Conservation (phyloP, 2,888 invertebrate species). For the Oscheius sp. region DNA sequence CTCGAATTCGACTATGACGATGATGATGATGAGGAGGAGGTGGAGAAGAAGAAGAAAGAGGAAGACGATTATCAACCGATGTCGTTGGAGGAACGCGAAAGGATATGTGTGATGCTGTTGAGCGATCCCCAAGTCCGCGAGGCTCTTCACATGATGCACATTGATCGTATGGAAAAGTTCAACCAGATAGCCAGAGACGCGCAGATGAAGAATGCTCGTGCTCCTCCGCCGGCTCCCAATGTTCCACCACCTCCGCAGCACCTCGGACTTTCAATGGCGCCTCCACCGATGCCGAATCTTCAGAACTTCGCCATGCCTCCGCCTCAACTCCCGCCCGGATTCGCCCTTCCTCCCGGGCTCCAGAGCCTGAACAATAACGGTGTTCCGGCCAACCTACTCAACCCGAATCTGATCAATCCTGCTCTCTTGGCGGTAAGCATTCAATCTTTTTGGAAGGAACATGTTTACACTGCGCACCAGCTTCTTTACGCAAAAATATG, state of each 20-base stretch:
- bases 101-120: conserved; percentile 20
- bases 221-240: too few relatives aligned
- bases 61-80: conserved; percentile 25
- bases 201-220: conserved; percentile 4
- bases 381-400: neutral
- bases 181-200: conserved; percentile 30
- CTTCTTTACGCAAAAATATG: too few relatives aligned
- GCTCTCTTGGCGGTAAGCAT: too few relatives aligned
- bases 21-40: conserved; percentile 64
- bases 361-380: neutral
- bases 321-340: neutral
- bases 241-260: too few relatives aligned
- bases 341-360: conserved; percentile 4
- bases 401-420: neutral
- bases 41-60: conserved; percentile 26
- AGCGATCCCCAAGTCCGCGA: conserved; percentile 25
- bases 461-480: neutral
- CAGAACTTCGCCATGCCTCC: neutral
- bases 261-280: neutral
- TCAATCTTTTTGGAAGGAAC: neutral
- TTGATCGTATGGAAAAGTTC: conserved; percentile 30
- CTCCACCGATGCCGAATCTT: neutral
- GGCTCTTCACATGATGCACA: conserved; percentile 20
- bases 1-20: conserved; percentile 72
- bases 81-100: conserved; percentile 38